A percentile compares a stretch with the other conserved stretches of the same genome.
phyloP scores from a whole-genome alignment of 2,797 vertebrate species.

The Dallia pectoralis region DNA sequence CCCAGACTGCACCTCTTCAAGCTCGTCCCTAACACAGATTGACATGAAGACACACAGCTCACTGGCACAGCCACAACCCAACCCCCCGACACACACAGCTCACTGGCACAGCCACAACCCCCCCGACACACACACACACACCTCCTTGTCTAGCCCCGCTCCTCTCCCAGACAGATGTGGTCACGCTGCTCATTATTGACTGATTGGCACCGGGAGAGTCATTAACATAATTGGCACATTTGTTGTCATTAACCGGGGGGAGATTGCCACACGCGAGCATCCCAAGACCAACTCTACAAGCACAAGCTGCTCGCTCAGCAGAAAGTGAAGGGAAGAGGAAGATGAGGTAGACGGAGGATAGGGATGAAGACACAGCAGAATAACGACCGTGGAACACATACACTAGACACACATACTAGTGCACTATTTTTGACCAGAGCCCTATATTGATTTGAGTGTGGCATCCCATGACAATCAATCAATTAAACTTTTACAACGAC shows the following conservation, averaged over 20 bases:
- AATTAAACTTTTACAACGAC: too few species aligned
- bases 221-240: slow-evolving; percentile 87
- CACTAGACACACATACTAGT: too few species aligned
- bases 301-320: slow-evolving; percentile 47
- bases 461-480: too few species aligned
- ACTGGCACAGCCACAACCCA: too few species aligned
- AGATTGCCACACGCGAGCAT: slow-evolving; percentile 71
- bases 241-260: slow-evolving; percentile 84
- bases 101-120: not conserved
- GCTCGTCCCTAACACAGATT: too few species aligned
- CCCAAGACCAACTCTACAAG: slow-evolving; percentile 49
- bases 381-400: not conserved
- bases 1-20: not conserved
- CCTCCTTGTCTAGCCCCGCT: not conserved
- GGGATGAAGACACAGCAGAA: not conserved
- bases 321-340: not conserved
- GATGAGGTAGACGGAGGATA: slow-evolving; percentile 18
- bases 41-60: slow-evolving; percentile 7
- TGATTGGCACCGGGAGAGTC: slow-evolving; percentile 83
- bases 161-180: slow-evolving; percentile 79
- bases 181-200: slow-evolving; percentile 81
- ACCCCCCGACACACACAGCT: too few species aligned
- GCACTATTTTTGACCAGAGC: too few species aligned
- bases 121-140: not conserved
- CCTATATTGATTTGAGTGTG: too few species aligned